phyloP scores from a whole-genome alignment of 1,140 invertebrate species.

The Drosophila rufa region DNA sequence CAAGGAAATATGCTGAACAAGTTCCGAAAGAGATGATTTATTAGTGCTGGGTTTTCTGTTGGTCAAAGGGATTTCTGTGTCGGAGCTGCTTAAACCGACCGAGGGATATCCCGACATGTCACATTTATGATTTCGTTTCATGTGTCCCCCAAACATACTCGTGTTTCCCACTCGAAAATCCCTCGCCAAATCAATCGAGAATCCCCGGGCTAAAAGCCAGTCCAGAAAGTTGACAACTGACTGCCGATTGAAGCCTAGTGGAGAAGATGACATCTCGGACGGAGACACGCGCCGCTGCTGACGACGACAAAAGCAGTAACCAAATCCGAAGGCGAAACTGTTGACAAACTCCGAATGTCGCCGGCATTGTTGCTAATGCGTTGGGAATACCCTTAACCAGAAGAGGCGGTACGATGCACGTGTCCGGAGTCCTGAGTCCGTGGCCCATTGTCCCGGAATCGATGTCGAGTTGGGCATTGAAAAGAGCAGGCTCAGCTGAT shows the following conservation, averaged over 20 bases:
- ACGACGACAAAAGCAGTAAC: constrained; percentile 61
- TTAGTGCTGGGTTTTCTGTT: constrained; percentile 13
- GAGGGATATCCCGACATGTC: constrained; percentile 32
- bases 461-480: constrained; percentile 29
- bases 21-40: constrained; percentile 34
- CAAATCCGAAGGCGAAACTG: constrained; percentile 66
- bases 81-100: constrained; percentile 18
- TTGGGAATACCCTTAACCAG: constrained; percentile 47
- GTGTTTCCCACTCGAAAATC: constrained; percentile 39
- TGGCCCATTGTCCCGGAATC: constrained; percentile 13
- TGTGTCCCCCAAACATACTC: constrained; percentile 18
- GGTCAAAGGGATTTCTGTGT: constrained; percentile 36
- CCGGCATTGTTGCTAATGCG: constrained; percentile 67
- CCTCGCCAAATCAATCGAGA: constrained; percentile 71
- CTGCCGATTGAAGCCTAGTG: constrained; percentile 36
- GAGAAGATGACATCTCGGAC: constrained; percentile 45
- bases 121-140: constrained; percentile 78
- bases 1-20: constrained; percentile 21
- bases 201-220: constrained; percentile 63
- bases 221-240: constrained; percentile 71
- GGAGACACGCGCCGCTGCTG: constrained; percentile 56
- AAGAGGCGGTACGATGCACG: constrained; percentile 34
- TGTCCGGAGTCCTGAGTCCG: constrained; percentile 11
- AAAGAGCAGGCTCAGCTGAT: constrained; percentile 56
- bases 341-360: constrained; percentile 80